phyloP scores from a whole-genome alignment of 2,113 vertebrate species.

The Ailurus styani region DNA sequence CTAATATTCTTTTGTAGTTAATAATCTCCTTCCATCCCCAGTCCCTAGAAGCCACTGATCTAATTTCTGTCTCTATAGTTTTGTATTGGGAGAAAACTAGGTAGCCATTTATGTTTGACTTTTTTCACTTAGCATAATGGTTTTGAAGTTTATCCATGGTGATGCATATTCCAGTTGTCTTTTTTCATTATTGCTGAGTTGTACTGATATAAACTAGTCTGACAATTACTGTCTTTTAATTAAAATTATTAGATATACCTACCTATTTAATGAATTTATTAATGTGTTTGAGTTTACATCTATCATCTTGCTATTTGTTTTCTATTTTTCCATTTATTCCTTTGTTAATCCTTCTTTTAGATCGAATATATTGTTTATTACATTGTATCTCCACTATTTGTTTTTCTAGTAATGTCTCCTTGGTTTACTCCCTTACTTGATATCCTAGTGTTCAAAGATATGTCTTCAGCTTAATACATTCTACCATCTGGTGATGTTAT shows the following conservation, averaged over 20 bases:
- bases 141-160: background rate
- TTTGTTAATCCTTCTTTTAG: background rate
- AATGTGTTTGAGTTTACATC: background rate
- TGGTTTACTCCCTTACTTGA: background rate
- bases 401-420: background rate
- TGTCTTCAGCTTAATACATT: background rate
- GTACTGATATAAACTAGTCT: background rate
- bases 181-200: background rate
- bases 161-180: background rate
- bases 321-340: background rate
- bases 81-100: background rate
- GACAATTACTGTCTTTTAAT: background rate
- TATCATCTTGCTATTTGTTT: background rate
- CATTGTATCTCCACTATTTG: background rate
- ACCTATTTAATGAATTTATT: background rate
- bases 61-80: background rate
- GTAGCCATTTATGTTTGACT: background rate
- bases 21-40: background rate
- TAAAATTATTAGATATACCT: background rate
- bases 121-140: background rate
- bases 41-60: background rate
- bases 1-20: background rate
- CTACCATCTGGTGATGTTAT: background rate
- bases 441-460: background rate
- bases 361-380: background rate